Evolutionary conservation across 1,140 invertebrate genomes (phyloP).

Genomic region (Dolichoris vasculosae): DNA sequence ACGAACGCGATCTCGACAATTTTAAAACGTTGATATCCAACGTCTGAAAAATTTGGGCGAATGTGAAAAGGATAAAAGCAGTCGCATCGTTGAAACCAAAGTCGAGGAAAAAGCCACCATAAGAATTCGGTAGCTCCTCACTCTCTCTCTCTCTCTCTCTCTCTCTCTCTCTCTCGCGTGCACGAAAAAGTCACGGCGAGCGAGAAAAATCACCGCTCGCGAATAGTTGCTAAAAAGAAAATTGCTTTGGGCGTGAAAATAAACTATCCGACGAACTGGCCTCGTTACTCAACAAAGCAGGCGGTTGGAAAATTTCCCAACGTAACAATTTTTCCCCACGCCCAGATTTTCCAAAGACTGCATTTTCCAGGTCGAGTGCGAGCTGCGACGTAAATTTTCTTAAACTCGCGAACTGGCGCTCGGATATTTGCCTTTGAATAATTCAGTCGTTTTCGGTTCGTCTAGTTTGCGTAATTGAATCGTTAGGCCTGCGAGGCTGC

Average conservation of each 20-base stretch:
- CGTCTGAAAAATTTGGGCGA: too few species aligned
- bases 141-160: too few species aligned
- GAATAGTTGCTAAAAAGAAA: not conserved
- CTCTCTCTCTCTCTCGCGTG: too few species aligned
- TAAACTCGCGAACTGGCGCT: not conserved
- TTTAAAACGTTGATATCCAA: too few species aligned
- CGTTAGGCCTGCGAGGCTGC: not conserved
- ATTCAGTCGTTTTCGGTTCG: slow-evolving; percentile 35
- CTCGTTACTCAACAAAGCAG: slow-evolving; percentile 10
- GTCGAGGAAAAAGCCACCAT: too few species aligned
- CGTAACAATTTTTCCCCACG: not conserved
- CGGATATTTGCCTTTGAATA: slow-evolving; percentile 41
- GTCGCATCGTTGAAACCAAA: too few species aligned
- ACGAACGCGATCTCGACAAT: too few species aligned
- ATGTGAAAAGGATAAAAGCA: too few species aligned
- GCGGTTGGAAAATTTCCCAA: slow-evolving; percentile 8
- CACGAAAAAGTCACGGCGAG: too few species aligned
- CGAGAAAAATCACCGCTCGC: not conserved
- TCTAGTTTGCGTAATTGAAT: slow-evolving; percentile 42
- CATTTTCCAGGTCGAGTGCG: slow-evolving; percentile 1
- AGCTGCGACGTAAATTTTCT: slow-evolving; percentile 20
- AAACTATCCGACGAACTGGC: not conserved
- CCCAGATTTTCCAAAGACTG: slow-evolving; percentile 21
- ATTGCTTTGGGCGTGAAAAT: slow-evolving; percentile 3
- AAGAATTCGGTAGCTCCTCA: too few species aligned